Conservation (phyloP, 2,888 invertebrate species). For the Teleogryllus oceanicus region DNA sequence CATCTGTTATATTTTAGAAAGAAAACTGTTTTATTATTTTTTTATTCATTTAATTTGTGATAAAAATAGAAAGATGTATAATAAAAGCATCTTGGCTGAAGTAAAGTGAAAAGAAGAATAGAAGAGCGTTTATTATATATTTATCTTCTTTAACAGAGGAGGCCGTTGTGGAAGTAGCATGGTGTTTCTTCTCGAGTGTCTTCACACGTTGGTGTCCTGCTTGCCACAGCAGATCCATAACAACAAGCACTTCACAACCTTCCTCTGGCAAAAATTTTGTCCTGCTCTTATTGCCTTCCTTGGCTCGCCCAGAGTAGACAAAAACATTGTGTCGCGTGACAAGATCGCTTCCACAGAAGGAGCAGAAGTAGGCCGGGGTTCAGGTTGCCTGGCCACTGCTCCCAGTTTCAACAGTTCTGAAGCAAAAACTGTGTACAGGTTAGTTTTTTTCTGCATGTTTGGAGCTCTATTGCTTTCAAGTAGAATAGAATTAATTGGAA, state of each 20-base stretch:
- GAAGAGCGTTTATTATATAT: neutral
- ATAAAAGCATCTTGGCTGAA: too few relatives aligned
- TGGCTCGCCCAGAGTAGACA: conserved; percentile 82
- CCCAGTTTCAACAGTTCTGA: conserved; percentile 78
- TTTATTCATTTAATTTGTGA: too few relatives aligned
- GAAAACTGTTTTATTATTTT: too few relatives aligned
- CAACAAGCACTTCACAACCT: conserved; percentile 81
- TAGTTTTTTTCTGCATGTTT: conserved; percentile 29
- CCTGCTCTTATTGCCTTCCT: conserved; percentile 83
- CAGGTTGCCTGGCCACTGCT: conserved; percentile 66
- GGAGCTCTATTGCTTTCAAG: too few relatives aligned
- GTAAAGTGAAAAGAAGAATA: too few relatives aligned
- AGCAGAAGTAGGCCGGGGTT: conserved; percentile 59
- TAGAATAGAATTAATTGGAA: too few relatives aligned
- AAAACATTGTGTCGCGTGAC: conserved; percentile 62
- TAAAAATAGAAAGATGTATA: too few relatives aligned
- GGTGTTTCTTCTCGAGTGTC: conserved; percentile 81
- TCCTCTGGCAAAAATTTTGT: conserved; percentile 89
- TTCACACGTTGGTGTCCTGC: conserved; percentile 78
- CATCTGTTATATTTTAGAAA: too few relatives aligned
- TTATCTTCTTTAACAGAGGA: conserved; percentile 40
- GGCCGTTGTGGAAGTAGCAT: conserved; percentile 58
- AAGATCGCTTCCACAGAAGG: conserved; percentile 40
- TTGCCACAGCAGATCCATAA: conserved; percentile 77
- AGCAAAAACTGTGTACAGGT: conserved; percentile 87